Percentiles rank a stretch among this genome's conserved stretches.
Conservation (phyloP, 2,888 invertebrate genomes). For the Stramonita haemastoma region DNA sequence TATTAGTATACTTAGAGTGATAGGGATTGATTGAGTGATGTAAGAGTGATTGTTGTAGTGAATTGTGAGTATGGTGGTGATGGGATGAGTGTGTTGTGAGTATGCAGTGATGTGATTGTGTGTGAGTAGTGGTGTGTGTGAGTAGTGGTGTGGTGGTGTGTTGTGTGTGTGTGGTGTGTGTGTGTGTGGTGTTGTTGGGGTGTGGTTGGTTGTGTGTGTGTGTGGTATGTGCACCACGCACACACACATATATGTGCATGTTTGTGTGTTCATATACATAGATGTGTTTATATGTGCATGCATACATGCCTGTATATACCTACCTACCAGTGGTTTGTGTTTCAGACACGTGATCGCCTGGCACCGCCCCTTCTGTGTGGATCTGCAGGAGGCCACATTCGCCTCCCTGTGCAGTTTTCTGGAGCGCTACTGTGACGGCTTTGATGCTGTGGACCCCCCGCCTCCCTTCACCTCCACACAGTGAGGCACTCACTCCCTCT, state of each 20-base stretch:
- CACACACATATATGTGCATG: background rate
- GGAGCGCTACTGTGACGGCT: slow-evolving; percentile 81
- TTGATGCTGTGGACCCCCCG: slow-evolving; percentile 77
- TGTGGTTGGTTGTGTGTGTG: background rate
- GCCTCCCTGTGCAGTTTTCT: slow-evolving; percentile 80
- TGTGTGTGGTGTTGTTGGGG: background rate
- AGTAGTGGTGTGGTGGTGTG: no score
- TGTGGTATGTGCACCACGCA: background rate
- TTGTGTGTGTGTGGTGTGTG: background rate
- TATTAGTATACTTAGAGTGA: no score
- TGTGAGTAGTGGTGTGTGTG: no score
- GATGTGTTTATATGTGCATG: background rate
- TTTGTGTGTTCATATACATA: background rate
- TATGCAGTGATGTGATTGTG: no score
- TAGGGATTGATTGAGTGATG: no score
- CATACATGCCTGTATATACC: background rate
- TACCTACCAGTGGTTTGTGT: background rate
- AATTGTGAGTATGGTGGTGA: no score
- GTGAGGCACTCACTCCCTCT: slow-evolving; percentile 58
- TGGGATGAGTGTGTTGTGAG: no score
- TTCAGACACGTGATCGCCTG: slow-evolving; percentile 80
- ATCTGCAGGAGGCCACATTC: slow-evolving; percentile 82
- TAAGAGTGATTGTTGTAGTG: no score
- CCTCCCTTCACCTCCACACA: slow-evolving; percentile 77
- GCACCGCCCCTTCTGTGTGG: slow-evolving; percentile 83